These are phyloP conservation scores for Pandemis corylana DNA, from an alignment of 2,888 invertebrate species.

Conservation along the genomic window DNA sequence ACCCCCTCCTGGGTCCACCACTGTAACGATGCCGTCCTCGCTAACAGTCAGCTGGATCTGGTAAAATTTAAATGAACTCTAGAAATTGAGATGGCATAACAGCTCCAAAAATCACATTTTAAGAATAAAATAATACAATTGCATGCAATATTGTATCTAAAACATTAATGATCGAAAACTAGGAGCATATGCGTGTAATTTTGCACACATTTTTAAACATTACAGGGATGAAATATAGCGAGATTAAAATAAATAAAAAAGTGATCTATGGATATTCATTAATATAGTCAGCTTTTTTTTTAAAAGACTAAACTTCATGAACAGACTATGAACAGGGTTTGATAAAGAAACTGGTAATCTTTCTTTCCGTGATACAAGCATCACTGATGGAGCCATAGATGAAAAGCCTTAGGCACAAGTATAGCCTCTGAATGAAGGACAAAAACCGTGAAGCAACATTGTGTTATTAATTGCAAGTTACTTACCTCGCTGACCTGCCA, in stretches of 20 bases:
- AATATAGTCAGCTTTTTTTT: too few relatives aligned
- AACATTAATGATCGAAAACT: too few relatives aligned
- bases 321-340: neutral
- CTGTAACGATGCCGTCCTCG: conserved; percentile 84
- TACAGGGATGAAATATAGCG: too few relatives aligned
- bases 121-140: too few relatives aligned
- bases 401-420: neutral
- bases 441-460: neutral
- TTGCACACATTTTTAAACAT: too few relatives aligned
- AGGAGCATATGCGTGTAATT: too few relatives aligned
- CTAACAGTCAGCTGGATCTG: conserved; percentile 82
- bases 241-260: too few relatives aligned
- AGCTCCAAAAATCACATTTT: too few relatives aligned
- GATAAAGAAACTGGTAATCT: neutral
- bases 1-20: conserved; percentile 80
- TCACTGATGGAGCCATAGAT: neutral
- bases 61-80: conserved; percentile 15
- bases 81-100: neutral
- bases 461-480: conserved; percentile 13
- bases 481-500: conserved; percentile 80
- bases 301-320: too few relatives aligned
- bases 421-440: neutral
- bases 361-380: neutral
- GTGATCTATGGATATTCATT: too few relatives aligned
- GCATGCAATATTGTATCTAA: too few relatives aligned